A percentile compares a stretch with the other conserved stretches of the same genome.
These are phyloP conservation scores for Thecocarcelia acutangulata DNA, from an alignment of 2,888 invertebrate species.

Conservation along the genomic window DNA sequence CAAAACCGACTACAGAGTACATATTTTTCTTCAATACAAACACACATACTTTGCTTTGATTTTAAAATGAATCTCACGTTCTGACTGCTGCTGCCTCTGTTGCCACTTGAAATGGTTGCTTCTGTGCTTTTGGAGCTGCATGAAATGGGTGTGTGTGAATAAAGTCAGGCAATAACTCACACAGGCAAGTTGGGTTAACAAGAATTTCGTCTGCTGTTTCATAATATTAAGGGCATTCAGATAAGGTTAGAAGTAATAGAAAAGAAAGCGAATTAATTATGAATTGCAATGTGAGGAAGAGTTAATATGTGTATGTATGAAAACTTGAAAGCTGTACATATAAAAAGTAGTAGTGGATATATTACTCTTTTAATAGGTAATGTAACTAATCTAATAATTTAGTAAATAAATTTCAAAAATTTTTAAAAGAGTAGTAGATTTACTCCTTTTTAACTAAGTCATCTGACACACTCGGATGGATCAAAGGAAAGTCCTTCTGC, in stretches of 20 bases:
- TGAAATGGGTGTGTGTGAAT: constrained; percentile 25
- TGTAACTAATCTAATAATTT: no score
- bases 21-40: background rate
- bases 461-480: no score
- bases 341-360: no score
- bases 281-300: no score
- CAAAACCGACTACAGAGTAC: background rate
- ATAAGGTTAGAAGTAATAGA: background rate
- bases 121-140: constrained; percentile 13
- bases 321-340: no score
- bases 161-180: constrained; percentile 52
- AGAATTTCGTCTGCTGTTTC: constrained; percentile 37
- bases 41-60: constrained; percentile 4
- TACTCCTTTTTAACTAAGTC: no score
- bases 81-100: constrained; percentile 11
- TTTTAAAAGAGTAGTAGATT: no score
- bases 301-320: no score
- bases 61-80: constrained; percentile 60
- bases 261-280: background rate
- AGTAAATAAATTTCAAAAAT: no score
- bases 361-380: no score
- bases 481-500: no score
- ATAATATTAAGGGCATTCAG: constrained; percentile 23
- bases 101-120: constrained; percentile 16
- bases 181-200: constrained; percentile 37